Evolutionary conservation across 2,888 invertebrate genomes (phyloP), one percentile per base, ranked within the genome.

Genomic region (Danaus chrysippus): DNA sequence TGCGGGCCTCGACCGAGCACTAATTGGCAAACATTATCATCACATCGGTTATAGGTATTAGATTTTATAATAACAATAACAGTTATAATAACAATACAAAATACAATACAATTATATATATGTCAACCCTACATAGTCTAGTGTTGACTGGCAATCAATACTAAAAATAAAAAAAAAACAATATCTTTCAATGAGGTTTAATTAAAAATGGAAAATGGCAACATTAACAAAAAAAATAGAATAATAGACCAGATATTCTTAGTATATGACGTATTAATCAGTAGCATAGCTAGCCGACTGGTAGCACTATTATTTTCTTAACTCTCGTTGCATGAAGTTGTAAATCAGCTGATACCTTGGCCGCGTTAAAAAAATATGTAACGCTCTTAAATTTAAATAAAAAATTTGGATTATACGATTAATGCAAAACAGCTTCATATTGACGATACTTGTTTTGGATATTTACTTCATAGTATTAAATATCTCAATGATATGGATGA

Each of bases 281-380:
- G 0, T 15, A 62, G 59, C 52, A 19, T 58, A 52, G 41, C 49
- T 8, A 44, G 12, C 11, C 46, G 11, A 52, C 13, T 58, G 10
- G 15, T 17, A 44, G 43, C 43, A 19, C 49, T 49, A 49, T 44
- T 56, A 34, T 13, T 34, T 53, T 59, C 44, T 62, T 56, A 10
- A 54, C 15, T 61, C 54, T 61, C 34, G n/a, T 10, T 56, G 58
- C 54, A 56, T 43, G 56, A 61, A 56, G 43, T 57, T 63, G 49
- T 63, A 61, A 63, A 63, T 66, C 60, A n/a, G 60, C 53, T 55
- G 62, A 62, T 58, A 55, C 70, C 67, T 70, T 69, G 70, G 61
- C 69, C 69, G 59, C 62, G 57, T 64, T 64, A 61, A 55, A 34
- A 61, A 59, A 66, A 65, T 63, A 58, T 65, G 58, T 63, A 60